A percentile compares a stretch with the other conserved stretches of the same genome.
Evolutionary conservation across 2,888 invertebrate species (phyloP).

Genomic region (Euzetes globulus): DNA sequence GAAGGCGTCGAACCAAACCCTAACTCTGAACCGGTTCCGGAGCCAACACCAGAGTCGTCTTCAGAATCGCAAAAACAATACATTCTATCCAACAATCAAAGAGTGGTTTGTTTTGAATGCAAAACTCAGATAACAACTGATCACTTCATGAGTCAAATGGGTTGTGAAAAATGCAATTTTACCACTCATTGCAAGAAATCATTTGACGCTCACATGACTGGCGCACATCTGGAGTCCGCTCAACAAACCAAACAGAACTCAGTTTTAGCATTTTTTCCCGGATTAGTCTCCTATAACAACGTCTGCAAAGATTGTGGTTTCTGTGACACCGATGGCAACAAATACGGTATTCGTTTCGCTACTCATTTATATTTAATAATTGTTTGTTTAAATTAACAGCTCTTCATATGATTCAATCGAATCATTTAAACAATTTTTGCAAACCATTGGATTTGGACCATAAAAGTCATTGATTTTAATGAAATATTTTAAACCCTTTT

Average conservation of each 20-base stretch:
- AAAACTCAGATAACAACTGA: neutral
- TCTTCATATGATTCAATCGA: neutral
- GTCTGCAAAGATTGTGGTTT: neutral
- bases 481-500: neutral
- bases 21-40: too few species aligned
- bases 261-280: neutral
- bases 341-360: neutral
- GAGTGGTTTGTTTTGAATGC: conserved; percentile 4
- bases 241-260: neutral
- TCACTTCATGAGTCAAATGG: neutral
- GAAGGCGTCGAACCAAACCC: too few species aligned
- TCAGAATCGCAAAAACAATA: neutral
- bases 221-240: neutral
- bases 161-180: conserved; percentile 15
- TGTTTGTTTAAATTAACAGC: neutral
- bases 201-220: neutral
- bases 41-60: neutral
- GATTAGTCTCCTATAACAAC: neutral
- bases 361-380: neutral
- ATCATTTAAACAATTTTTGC: neutral
- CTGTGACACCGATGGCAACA: neutral
- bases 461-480: neutral
- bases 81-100: neutral
- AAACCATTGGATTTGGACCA: neutral
- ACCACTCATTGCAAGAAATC: conserved; percentile 1